A percentile compares a stretch with the other conserved stretches of the same genome.
phyloP scores from a whole-genome alignment of 2,888 invertebrate species.

The Euplagia quadripunctaria region DNA sequence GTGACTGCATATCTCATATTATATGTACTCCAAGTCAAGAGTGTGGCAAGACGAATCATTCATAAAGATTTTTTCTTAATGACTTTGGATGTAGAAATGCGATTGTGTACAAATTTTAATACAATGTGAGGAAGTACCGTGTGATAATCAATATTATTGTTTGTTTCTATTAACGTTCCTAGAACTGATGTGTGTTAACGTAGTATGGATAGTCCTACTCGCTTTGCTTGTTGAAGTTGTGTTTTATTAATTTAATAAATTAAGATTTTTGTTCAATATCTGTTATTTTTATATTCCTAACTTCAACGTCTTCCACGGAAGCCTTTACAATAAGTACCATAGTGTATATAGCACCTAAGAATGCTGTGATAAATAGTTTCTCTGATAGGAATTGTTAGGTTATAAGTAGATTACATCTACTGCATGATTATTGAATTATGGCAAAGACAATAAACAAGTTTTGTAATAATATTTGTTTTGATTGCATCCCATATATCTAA shows the following conservation, averaged over 20 bases:
- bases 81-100: conserved; percentile 4
- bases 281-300: conserved; percentile 81
- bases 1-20: conserved; percentile 42
- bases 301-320: conserved; percentile 78
- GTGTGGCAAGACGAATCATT: background rate
- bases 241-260: conserved; percentile 82
- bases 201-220: conserved; percentile 71
- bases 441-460: conserved; percentile 53
- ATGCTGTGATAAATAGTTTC: conserved; percentile 74
- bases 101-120: conserved; percentile 5
- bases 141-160: conserved; percentile 78
- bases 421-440: conserved; percentile 42
- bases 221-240: conserved; percentile 84
- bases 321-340: conserved; percentile 71
- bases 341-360: conserved; percentile 76
- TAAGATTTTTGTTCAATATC: conserved; percentile 78
- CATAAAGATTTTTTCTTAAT: background rate
- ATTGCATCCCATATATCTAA: conserved; percentile 30
- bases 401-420: conserved; percentile 32
- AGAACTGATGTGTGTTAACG: conserved; percentile 83
- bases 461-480: conserved; percentile 55
- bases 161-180: conserved; percentile 83
- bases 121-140: conserved; percentile 27
- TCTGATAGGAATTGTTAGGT: conserved; percentile 49
- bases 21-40: conserved; percentile 15